These are phyloP conservation scores for Strigamia maritima DNA, from an alignment of 2,888 invertebrate species.

Conservation along the genomic window DNA sequence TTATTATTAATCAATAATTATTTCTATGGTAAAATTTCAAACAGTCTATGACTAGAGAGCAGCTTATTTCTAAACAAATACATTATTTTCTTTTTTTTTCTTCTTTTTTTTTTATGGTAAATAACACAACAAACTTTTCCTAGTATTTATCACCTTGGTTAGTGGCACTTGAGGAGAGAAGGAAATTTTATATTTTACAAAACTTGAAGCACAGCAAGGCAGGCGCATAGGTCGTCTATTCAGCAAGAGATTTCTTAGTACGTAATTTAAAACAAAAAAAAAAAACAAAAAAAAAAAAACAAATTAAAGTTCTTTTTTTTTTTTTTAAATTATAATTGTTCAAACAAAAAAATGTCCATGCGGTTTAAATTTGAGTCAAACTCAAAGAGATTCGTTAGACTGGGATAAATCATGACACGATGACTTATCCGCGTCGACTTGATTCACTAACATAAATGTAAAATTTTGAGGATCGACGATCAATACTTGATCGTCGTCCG, in stretches of 20 bases:
- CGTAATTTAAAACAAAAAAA: no score
- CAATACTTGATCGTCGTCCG: conserved; percentile 31
- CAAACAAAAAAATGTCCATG: no score
- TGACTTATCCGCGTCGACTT: not conserved
- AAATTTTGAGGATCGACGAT: conserved; percentile 40
- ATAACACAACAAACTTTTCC: not conserved
- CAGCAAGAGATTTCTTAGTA: not conserved
- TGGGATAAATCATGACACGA: not conserved
- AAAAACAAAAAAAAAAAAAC: no score
- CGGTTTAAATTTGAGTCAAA: no score
- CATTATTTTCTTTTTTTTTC: not conserved
- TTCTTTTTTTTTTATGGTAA: not conserved
- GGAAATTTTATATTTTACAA: not conserved
- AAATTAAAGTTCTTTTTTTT: no score
- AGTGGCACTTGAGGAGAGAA: conserved; percentile 15
- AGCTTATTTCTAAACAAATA: conserved; percentile 15
- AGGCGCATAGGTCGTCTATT: not conserved
- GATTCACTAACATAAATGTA: conserved; percentile 27
- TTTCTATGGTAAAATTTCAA: not conserved
- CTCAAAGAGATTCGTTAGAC: no score
- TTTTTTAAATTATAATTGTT: no score
- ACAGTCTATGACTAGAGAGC: conserved; percentile 5
- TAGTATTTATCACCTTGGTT: not conserved
- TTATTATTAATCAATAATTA: not conserved
- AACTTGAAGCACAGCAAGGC: not conserved